These are phyloP conservation scores for Trematocara zebra DNA, from an alignment of 2,113 vertebrate genomes.

Conservation along the genomic window DNA sequence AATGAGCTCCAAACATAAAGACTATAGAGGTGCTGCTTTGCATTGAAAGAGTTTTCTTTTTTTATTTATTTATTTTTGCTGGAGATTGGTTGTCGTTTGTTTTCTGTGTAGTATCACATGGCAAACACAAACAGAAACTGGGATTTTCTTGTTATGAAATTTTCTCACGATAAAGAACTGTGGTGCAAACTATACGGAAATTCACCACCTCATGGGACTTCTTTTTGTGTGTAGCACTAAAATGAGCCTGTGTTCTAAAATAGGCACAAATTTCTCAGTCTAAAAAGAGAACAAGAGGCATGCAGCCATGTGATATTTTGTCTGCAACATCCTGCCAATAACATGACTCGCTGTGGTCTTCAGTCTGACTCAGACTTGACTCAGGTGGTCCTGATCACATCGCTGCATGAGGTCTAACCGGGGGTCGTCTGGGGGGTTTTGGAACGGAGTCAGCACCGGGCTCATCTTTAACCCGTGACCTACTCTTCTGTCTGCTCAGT, in stretches of 20 bases:
- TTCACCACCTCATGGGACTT: neutral
- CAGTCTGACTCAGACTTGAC: constrained; percentile 32
- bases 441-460: neutral
- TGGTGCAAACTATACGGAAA: neutral
- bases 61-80: neutral
- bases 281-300: neutral
- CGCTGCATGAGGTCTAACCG: neutral
- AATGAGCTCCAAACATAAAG: neutral
- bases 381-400: constrained; percentile 2
- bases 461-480: neutral
- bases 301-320: neutral
- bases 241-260: constrained; percentile 1
- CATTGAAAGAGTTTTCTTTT: neutral
- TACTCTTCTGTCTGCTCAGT: neutral
- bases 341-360: constrained; percentile 12
- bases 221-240: neutral
- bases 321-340: constrained; percentile 22
- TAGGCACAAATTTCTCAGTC: neutral
- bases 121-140: neutral
- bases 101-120: neutral
- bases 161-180: neutral
- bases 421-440: neutral
- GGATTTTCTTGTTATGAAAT: neutral
- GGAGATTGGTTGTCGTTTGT: neutral
- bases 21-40: neutral